Evolutionary conservation across 2,888 invertebrate species (phyloP).

Genomic region (Melolontha melolontha): DNA sequence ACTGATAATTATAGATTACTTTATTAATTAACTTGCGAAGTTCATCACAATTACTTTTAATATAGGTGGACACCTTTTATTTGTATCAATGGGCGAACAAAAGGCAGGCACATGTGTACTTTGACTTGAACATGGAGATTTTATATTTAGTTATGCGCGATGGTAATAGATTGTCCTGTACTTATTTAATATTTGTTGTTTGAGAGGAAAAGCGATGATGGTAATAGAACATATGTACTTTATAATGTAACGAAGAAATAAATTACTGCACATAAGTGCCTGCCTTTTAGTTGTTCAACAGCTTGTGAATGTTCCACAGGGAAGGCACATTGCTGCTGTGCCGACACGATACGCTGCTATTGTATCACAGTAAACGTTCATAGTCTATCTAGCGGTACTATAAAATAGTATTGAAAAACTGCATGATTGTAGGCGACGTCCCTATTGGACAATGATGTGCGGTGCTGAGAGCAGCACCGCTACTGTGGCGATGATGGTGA

Average conservation of each 20-base stretch:
- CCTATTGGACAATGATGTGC: slow-evolving; percentile 93
- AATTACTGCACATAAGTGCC: slow-evolving; percentile 62
- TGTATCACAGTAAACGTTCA: slow-evolving; percentile 66
- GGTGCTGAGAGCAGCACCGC: slow-evolving; percentile 92
- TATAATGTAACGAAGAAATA: background rate
- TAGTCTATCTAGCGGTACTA: slow-evolving; percentile 55
- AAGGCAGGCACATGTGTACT: slow-evolving; percentile 66
- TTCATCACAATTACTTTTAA: slow-evolving; percentile 66
- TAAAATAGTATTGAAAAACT: slow-evolving; percentile 52
- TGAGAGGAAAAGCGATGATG: too few relatives aligned
- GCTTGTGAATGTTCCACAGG: slow-evolving; percentile 64
- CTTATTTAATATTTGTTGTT: too few relatives aligned
- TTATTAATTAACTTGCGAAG: slow-evolving; percentile 65
- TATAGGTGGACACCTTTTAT: slow-evolving; percentile 65
- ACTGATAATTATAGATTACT: slow-evolving; percentile 62
- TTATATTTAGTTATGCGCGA: background rate
- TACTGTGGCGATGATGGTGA: slow-evolving; percentile 93
- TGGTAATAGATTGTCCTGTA: too few relatives aligned
- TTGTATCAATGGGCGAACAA: slow-evolving; percentile 65
- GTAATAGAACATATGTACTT: background rate
- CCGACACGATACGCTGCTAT: slow-evolving; percentile 63
- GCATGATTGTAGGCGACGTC: slow-evolving; percentile 49
- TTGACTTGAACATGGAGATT: slow-evolving; percentile 26
- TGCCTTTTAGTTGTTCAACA: slow-evolving; percentile 65
- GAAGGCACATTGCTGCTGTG: slow-evolving; percentile 64